Evolutionary conservation across 1,140 invertebrate species (phyloP), one percentile per base, ranked within the genome.

Genomic region (Lysiphlebus fabarum): DNA sequence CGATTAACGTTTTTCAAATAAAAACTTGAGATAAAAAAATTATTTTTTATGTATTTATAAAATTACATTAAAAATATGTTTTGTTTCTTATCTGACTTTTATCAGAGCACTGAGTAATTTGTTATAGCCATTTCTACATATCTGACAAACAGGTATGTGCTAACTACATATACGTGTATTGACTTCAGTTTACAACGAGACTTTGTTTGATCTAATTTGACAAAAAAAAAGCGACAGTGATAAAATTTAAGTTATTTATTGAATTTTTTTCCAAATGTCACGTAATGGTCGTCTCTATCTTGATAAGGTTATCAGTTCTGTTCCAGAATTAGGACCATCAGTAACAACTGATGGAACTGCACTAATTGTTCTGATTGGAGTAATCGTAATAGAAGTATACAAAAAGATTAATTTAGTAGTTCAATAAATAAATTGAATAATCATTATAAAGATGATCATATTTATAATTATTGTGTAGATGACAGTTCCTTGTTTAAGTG

Each of bases 291-390:
- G 70, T 54, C 68, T 76, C 56, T 69, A 66, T 63, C 70, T 84
- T 14, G 82, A 84, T 54, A 73, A 79, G 57, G 77, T 87, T 3
- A 75, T 85, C 17, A 77, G 82, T 33, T 85, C 85, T 14, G 81
- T 84, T 58, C 83, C 85, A 17, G 85, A 87, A 75, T 78, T 86
- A 45, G 85, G 85, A 1, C 85, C 85, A 1, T 82, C 78, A 10
- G 76, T 84, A 47, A 82, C 85, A 47, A 82, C 85, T 7, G 84
- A 86, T 67, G 85, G 84, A 6, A 26, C 0, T 26, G 84, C 84
- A 85, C 64, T 84, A 85, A 63, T 87, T 50, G 79, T 86, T 61
- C 75, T 87, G n/a, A 59, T 82, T 34, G 81, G 81, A 17, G 78
- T 83, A 26, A 70, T 82, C 62, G 75, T 44, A 49, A 37, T 56